Conservation (phyloP, 2,113 vertebrate genomes). For the Hystrix cristata region DNA sequence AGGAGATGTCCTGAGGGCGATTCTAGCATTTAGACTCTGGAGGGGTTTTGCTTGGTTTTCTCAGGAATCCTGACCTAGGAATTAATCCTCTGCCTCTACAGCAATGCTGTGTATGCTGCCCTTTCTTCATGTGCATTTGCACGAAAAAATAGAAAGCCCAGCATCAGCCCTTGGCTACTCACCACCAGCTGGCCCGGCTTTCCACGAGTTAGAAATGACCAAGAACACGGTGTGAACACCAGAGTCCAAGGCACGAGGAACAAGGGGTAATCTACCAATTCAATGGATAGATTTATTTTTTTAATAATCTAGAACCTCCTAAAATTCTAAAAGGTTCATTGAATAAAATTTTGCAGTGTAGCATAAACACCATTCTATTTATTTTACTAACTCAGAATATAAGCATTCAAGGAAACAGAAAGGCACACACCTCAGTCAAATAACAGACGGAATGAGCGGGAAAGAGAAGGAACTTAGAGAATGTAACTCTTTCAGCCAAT, state of each 20-base stretch:
- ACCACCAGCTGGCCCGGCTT: not conserved
- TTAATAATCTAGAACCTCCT: not conserved
- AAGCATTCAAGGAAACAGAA: not conserved
- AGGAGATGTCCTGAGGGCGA: not conserved
- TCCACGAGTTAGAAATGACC: not conserved
- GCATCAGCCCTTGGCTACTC: not conserved
- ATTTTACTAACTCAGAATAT: not conserved
- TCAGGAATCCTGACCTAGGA: not conserved
- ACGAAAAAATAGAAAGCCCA: not conserved
- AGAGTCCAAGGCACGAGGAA: not conserved
- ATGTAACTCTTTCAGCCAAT: too few species aligned
- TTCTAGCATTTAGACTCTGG: not conserved
- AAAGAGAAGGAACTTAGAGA: not conserved
- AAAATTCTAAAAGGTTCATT: conserved; percentile 14
- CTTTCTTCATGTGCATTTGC: not conserved
- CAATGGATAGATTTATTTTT: not conserved
- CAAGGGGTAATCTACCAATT: not conserved
- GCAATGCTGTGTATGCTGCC: accelerated
- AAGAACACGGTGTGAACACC: not conserved
- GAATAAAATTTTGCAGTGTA: not conserved
- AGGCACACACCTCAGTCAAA: not conserved
- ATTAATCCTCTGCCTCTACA: not conserved
- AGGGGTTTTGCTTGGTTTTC: not conserved
- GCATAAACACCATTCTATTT: conserved; percentile 8
- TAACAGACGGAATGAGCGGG: not conserved